phyloP scores from a whole-genome alignment of 2,888 invertebrate species.

The Strigamia transsilvanica region DNA sequence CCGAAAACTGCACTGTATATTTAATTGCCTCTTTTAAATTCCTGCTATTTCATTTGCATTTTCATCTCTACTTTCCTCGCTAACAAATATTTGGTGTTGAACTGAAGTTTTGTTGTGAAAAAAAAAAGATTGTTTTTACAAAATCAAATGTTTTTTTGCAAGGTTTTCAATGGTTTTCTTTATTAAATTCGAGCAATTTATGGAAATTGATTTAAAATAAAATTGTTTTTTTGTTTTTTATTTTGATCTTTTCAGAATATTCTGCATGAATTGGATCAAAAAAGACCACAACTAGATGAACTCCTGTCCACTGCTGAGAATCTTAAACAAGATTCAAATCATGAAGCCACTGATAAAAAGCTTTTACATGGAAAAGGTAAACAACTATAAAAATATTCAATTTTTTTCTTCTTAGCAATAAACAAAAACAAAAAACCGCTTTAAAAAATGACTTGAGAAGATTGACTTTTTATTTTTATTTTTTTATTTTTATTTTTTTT shows the following conservation, averaged over 20 bases:
- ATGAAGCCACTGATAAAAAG: slow-evolving; percentile 75
- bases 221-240: slow-evolving; percentile 32
- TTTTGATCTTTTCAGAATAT: slow-evolving; percentile 72
- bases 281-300: slow-evolving; percentile 85
- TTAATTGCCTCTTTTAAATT: slow-evolving; percentile 25
- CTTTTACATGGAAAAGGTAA: slow-evolving; percentile 84
- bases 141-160: no score
- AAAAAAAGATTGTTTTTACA: no score
- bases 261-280: slow-evolving; percentile 82
- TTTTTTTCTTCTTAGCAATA: background rate
- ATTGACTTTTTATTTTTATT: background rate
- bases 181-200: no score
- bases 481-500: no score
- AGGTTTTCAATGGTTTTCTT: no score
- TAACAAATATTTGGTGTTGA: background rate
- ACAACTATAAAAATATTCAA: slow-evolving; percentile 59
- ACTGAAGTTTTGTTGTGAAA: background rate
- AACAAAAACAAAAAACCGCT: background rate
- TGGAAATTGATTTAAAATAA: background rate
- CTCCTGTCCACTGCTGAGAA: slow-evolving; percentile 83
- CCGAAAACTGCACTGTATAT: background rate
- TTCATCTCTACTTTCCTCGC: background rate
- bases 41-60: background rate
- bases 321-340: slow-evolving; percentile 67
- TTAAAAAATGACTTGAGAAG: background rate